phyloP scores from a whole-genome alignment of 2,888 invertebrate genomes.

The Ormyrus nitidulus region DNA sequence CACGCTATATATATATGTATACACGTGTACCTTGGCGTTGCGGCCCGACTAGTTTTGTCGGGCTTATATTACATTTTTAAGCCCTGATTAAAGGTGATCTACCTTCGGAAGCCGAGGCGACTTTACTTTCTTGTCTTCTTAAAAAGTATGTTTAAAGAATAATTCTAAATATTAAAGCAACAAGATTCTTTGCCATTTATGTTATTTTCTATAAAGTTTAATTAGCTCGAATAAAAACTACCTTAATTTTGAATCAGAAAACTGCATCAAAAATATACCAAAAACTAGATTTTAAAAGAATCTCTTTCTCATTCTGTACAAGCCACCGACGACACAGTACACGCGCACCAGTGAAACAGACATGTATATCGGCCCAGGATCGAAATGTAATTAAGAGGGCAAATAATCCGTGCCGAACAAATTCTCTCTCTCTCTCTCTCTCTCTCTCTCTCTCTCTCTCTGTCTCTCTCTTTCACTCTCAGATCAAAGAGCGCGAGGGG shows the following conservation, averaged over 20 bases:
- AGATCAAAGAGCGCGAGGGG: conserved; percentile 70
- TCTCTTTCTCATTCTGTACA: not conserved
- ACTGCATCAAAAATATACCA: not conserved
- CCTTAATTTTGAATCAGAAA: not conserved
- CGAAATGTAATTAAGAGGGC: conserved; percentile 73
- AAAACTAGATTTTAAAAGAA: conserved; percentile 1
- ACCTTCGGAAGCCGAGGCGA: not conserved
- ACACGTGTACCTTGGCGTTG: conserved; percentile 68
- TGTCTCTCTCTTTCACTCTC: conserved; percentile 11
- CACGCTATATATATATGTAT: conserved; percentile 68
- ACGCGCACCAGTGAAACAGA: conserved; percentile 36
- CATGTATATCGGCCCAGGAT: conserved; percentile 59
- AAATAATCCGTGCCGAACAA: conserved; percentile 71
- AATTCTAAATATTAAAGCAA: not conserved
- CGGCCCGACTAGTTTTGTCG: conserved; percentile 72
- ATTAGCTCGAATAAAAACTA: not conserved
- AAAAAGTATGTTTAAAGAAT: not conserved
- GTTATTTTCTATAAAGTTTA: not conserved
- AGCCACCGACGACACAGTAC: not conserved
- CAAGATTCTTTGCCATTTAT: not conserved
- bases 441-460: conserved; percentile 58
- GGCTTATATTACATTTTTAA: conserved; percentile 70
- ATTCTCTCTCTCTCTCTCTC: conserved; percentile 60
- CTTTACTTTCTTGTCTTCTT: not conserved
- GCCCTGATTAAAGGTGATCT: conserved; percentile 69